Base-by-base conservation (phyloP, 2,113 vertebrate genomes). In the Excalfactoria chinensis region DNA sequence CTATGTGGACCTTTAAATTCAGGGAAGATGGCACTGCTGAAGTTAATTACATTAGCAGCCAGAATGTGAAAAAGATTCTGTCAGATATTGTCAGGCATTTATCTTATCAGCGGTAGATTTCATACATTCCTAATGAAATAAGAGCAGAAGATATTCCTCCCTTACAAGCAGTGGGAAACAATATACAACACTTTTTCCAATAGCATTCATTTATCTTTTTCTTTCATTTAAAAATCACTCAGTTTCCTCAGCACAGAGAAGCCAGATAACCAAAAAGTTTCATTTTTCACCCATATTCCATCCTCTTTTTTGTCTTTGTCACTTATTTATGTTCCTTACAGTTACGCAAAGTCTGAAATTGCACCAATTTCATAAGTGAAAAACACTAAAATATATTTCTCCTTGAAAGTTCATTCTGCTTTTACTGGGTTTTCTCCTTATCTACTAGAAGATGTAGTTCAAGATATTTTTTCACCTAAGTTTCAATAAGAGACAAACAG, bases 151-250 rank as follows among this genome's bases (percentile, higher is more conserved):
- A 48, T 48, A 46, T 59, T 59, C 55, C 19, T 62, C 26, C 44
- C 35, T 44, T 22, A 35, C 7, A 26, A 28, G 58, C 32, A 34
- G 43, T 7, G 34, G 30, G 43, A 60, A 37, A 67, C 80, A 63
- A 40, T 63, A 75, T 82, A 30, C n/a, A 71, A 76, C 35, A 58
- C 71, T 75, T 88, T 88, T 58, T 60, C 20, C 28, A 20, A 75
- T 75, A 43, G 28, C 60, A 56, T 22, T 80, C 55, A 63, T 93
- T 88, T 77, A 35, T 34, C 78, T 68, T 53, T 58, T 13, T 6
- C 86, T 88, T 89, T 44, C 20, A 32, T 68, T 86, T 93, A 90
- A 94, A 95, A 44, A 75, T 88, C 84, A 93, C 70, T 82, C 55
- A n/a, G 40, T 69, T n/a, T 48, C 19, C 35, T 20, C 44, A 68